Evolutionary conservation across 37 sponge, comb jelly and placozoan species (phyloP).

Genomic region (Amphimedon queenslandica): DNA sequence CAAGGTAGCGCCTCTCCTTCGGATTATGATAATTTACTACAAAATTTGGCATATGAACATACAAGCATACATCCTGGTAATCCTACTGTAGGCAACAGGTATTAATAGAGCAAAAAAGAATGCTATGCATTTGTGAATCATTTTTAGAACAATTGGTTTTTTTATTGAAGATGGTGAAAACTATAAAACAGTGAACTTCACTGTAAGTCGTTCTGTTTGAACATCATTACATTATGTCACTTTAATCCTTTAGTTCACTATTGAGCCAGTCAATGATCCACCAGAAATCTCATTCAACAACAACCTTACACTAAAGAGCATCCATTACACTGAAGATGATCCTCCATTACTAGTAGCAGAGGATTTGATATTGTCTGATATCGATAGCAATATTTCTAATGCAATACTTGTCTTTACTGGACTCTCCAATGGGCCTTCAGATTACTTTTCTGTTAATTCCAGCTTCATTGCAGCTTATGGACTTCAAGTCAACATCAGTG

Average conservation of each 20-base stretch:
- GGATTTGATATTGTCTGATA: constrained; percentile 16
- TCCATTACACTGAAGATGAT: constrained; percentile 46
- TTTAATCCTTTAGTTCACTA: constrained; percentile 3
- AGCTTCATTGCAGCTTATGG: neutral
- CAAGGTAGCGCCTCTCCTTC: neutral
- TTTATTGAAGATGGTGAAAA: neutral
- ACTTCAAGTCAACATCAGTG: neutral
- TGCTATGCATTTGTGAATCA: neutral
- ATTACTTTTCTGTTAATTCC: neutral
- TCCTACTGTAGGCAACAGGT: constrained; percentile 8
- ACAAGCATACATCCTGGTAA: constrained; percentile 23
- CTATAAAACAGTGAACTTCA: neutral
- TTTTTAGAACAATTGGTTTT: neutral
- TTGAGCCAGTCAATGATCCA: constrained; percentile 35
- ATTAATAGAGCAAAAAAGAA: neutral
- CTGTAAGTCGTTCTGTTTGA: no score
- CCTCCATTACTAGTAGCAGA: constrained; percentile 25
- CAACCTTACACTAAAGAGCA: neutral
- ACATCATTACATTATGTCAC: neutral
- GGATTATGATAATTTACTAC: constrained; percentile 16
- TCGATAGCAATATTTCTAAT: constrained; percentile 25
- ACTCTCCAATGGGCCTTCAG: constrained; percentile 8
- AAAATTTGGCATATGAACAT: constrained; percentile 31
- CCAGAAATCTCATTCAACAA: constrained; percentile 11
- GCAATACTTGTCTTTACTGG: constrained; percentile 17